Evolutionary conservation across 1,140 invertebrate genomes (phyloP).

Genomic region (Adoxophyes honmai): DNA sequence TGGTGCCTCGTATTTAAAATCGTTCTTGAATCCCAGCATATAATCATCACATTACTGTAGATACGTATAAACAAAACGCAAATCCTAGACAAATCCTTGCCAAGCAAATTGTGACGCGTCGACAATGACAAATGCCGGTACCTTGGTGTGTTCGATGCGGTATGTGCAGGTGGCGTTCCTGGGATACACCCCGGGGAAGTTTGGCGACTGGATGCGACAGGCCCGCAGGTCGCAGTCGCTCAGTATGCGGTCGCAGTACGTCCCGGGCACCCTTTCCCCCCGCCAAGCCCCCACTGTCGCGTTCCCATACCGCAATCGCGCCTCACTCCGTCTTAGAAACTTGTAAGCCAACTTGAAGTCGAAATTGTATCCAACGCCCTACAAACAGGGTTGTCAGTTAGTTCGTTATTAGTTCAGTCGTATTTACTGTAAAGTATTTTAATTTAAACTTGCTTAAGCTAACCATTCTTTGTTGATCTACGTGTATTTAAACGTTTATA

Average conservation of each 20-base stretch:
- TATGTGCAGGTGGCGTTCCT: conserved; percentile 91
- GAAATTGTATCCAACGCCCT: conserved; percentile 88
- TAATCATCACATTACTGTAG: too few species aligned
- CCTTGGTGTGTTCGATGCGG: conserved; percentile 82
- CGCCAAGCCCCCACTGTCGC: conserved; percentile 83
- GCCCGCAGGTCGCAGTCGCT: conserved; percentile 82
- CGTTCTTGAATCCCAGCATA: too few species aligned
- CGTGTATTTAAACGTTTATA: conserved; percentile 34
- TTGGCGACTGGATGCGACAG: conserved; percentile 89
- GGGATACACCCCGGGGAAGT: conserved; percentile 91
- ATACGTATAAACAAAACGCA: too few species aligned
- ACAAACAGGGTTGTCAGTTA: conserved; percentile 33
- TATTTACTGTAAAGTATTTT: conserved; percentile 13
- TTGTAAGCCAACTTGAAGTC: conserved; percentile 91
- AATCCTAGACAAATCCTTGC: background rate
- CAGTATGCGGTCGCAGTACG: conserved; percentile 88
- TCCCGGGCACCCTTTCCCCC: conserved; percentile 83
- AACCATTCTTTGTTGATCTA: conserved; percentile 59
- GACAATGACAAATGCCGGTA: conserved; percentile 25
- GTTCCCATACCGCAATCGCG: conserved; percentile 87
- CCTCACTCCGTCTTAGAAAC: conserved; percentile 85
- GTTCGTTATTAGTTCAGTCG: conserved; percentile 9
- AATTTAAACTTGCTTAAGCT: background rate
- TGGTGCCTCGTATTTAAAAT: too few species aligned
- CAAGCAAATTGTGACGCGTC: background rate